These are phyloP conservation scores for Alaudala cheleensis DNA, from an alignment of 2,113 vertebrate species.

Conservation along the genomic window DNA sequence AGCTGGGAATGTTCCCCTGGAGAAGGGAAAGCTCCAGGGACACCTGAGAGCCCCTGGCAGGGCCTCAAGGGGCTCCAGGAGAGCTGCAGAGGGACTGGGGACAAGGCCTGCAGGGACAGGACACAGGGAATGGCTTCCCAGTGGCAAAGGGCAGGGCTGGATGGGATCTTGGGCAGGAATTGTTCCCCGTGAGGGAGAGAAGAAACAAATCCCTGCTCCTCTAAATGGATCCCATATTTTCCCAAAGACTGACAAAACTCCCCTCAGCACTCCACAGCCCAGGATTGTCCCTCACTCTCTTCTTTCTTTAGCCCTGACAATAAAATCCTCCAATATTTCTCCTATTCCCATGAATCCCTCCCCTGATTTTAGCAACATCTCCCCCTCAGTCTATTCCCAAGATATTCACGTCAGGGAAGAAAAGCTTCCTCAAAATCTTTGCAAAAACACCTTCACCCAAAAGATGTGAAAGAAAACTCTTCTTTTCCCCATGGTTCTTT, in stretches of 20 bases:
- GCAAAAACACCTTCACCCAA: background rate
- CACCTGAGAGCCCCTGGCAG: rapidly evolving
- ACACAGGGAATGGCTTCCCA: background rate
- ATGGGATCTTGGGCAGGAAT: background rate
- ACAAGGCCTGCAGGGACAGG: background rate
- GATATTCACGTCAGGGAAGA: background rate
- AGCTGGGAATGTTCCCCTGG: background rate
- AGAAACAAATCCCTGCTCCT: background rate
- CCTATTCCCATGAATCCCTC: background rate
- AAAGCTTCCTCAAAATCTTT: background rate
- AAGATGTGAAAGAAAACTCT: background rate
- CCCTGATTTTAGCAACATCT: background rate
- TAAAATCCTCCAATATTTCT: background rate
- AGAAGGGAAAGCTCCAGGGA: background rate
- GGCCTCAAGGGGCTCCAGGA: background rate
- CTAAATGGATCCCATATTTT: background rate
- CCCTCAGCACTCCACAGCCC: background rate
- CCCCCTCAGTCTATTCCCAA: background rate
- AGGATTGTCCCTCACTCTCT: background rate
- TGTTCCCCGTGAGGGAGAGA: background rate
- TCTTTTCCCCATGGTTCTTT: background rate
- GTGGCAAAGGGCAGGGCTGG: rapidly evolving
- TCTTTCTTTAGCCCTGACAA: background rate
- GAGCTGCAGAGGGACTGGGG: background rate
- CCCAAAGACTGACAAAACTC: background rate